Evolutionary conservation across 2,113 vertebrate genomes (phyloP).

Genomic region (Microtus richardsoni): DNA sequence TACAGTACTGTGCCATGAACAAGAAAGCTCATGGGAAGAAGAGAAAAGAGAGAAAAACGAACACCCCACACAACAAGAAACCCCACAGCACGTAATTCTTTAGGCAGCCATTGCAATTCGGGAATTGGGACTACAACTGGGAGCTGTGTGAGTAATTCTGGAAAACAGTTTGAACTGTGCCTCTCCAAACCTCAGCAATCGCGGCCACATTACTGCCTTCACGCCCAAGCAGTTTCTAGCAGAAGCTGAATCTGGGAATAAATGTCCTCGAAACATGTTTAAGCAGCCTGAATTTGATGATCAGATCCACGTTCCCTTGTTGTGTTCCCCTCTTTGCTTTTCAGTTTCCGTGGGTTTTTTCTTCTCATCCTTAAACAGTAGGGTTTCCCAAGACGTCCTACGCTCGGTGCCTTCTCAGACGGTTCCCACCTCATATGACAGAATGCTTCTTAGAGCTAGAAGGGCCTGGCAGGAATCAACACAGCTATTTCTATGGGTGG

Average conservation of each 20-base stretch:
- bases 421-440: not conserved
- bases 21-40: not conserved
- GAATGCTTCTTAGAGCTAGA: not conserved
- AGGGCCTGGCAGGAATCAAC: not conserved
- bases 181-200: not conserved
- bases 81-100: not conserved
- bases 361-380: not conserved
- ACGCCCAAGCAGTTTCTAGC: conserved; percentile 24
- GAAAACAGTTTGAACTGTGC: conserved; percentile 38
- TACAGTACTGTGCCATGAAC: not conserved
- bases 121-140: not conserved
- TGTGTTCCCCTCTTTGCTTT: not conserved
- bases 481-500: not conserved
- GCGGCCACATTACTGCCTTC: not conserved
- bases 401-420: not conserved
- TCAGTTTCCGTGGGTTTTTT: not conserved
- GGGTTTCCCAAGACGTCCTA: not conserved
- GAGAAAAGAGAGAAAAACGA: not conserved
- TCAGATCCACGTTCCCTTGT: not conserved
- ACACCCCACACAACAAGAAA: conserved; percentile 1
- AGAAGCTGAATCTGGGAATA: conserved; percentile 63
- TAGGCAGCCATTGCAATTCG: not conserved
- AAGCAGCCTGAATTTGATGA: conserved; percentile 35
- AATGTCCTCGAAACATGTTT: conserved; percentile 53
- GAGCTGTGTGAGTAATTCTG: not conserved